Conservation (phyloP, 2,113 vertebrate species). For the Centrocercus urophasianus region DNA sequence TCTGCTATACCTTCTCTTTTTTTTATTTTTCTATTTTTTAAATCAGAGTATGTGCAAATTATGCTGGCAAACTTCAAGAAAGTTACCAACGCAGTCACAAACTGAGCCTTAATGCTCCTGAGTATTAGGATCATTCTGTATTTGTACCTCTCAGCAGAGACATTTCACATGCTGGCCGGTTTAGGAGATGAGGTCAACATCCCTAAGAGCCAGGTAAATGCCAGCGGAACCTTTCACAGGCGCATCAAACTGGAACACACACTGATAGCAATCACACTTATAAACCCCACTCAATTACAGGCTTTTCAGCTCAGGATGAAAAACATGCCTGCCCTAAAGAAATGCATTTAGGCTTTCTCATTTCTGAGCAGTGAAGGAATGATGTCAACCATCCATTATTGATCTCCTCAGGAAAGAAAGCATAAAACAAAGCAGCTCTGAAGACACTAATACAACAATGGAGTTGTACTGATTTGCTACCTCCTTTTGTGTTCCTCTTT, state of each 20-base stretch:
- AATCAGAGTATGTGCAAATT: not conserved
- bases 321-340: conserved; percentile 70
- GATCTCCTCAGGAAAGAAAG: conserved; percentile 60
- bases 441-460: conserved; percentile 9
- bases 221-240: conserved; percentile 63
- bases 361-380: conserved; percentile 57
- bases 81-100: not conserved
- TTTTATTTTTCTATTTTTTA: not conserved
- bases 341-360: conserved; percentile 68
- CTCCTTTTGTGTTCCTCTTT: not conserved
- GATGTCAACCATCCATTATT: conserved; percentile 69
- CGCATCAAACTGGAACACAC: conserved; percentile 36
- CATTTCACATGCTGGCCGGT: conserved; percentile 16
- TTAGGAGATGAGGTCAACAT: conserved; percentile 63
- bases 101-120: not conserved
- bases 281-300: conserved; percentile 70
- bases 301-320: conserved; percentile 67
- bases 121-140: not conserved
- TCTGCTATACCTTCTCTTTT: not conserved
- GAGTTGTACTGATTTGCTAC: not conserved
- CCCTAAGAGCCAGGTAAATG: conserved; percentile 66
- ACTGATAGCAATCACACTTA: conserved; percentile 69
- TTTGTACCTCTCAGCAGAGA: conserved; percentile 13
- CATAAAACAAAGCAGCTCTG: conserved; percentile 23
- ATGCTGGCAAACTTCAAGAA: not conserved